Evolutionary conservation across 1,140 invertebrate species (phyloP).

Genomic region (Oncopeltus fasciatus): DNA sequence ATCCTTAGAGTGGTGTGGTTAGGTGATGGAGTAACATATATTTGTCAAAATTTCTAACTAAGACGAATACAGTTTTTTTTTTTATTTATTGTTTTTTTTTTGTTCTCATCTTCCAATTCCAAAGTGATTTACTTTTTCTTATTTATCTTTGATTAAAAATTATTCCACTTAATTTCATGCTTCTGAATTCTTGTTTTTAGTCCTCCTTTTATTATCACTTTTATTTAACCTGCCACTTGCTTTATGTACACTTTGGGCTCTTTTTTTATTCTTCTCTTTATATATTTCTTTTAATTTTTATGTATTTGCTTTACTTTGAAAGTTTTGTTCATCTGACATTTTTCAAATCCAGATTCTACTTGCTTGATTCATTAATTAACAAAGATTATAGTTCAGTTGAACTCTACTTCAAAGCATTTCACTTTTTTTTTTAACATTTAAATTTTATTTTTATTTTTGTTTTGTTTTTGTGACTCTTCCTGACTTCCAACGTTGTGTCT

Average conservation of each 20-base stretch:
- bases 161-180: neutral
- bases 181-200: neutral
- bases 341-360: neutral
- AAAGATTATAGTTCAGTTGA: neutral
- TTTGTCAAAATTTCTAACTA: neutral
- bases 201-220: neutral
- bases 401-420: neutral
- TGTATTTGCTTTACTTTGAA: neutral
- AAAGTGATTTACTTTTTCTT: neutral
- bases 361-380: neutral
- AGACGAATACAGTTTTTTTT: neutral
- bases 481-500: neutral
- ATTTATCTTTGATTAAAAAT: neutral
- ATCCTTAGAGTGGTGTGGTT: neutral
- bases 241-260: conserved; percentile 7
- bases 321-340: neutral
- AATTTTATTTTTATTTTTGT: conserved; percentile 3
- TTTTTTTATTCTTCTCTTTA: neutral
- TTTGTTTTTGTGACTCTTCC: conserved; percentile 7
- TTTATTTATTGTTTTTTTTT: neutral
- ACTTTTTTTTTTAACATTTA: neutral
- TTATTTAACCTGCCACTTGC: neutral
- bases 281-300: conserved; percentile 3
- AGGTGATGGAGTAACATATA: neutral
- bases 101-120: neutral